These are phyloP conservation scores for Plutella xylostella DNA, from an alignment of 2,888 invertebrate species.

Conservation along the genomic window DNA sequence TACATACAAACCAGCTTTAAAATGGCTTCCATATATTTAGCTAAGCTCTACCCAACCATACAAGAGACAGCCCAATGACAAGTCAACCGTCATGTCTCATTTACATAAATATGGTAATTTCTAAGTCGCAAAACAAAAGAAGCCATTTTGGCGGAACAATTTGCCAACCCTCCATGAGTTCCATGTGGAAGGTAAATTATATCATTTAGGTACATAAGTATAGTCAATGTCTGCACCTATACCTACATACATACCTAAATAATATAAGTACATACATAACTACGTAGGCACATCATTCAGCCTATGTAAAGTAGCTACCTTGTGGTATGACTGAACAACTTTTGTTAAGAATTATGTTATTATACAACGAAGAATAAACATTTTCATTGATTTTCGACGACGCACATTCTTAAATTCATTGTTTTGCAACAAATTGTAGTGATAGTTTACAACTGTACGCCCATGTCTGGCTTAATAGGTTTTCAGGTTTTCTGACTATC, in stretches of 20 bases:
- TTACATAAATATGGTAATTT: background rate
- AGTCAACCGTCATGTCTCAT: too few species aligned
- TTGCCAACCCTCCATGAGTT: background rate
- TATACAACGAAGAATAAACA: background rate
- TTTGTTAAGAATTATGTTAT: background rate
- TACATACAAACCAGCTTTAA: too few species aligned
- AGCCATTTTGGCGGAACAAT: constrained; percentile 1
- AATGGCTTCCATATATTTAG: too few species aligned
- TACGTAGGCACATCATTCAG: too few species aligned
- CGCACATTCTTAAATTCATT: background rate
- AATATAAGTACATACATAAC: too few species aligned
- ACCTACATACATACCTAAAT: too few species aligned
- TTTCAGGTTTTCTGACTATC: too few species aligned
- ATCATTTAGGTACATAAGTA: background rate
- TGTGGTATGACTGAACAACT: background rate
- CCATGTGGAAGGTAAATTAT: background rate
- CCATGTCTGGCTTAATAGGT: too few species aligned
- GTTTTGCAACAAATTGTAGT: background rate
- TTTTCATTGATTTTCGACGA: background rate
- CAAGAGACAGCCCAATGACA: background rate
- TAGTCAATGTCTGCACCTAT: too few species aligned
- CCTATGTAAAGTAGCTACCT: background rate
- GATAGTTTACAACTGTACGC: too few species aligned
- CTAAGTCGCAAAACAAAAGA: background rate
- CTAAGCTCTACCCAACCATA: background rate